phyloP scores from a whole-genome alignment of 2,888 invertebrate species.

The Cryptus armator region DNA sequence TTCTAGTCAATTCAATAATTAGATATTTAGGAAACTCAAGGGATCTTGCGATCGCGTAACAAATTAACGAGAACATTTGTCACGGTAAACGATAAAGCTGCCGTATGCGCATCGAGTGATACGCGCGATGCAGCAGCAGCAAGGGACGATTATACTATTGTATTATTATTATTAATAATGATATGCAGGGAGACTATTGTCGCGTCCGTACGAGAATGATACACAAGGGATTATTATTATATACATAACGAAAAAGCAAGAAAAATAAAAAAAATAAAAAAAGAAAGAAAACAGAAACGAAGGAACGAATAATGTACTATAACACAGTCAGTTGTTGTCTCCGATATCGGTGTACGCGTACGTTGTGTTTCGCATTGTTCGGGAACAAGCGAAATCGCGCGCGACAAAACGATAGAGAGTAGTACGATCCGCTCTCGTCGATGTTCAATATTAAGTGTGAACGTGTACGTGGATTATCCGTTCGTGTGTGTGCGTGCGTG shows the following conservation, averaged over 20 bases:
- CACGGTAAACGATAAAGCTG: conserved; percentile 24
- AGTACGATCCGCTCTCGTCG: conserved; percentile 2
- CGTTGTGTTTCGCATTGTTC: conserved; percentile 22
- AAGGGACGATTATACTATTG: conserved; percentile 26
- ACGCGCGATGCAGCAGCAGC: conserved; percentile 27
- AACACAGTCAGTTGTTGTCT: conserved; percentile 45
- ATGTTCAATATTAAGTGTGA: conserved; percentile 42
- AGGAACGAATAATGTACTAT: conserved; percentile 54
- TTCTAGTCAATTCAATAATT: conserved; percentile 81
- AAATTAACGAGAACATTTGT: conserved; percentile 3
- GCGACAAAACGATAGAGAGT: conserved; percentile 6
- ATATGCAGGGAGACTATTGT: conserved; percentile 54
- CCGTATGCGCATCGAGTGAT: background rate
- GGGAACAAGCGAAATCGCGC: background rate
- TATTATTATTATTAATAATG: conserved; percentile 54
- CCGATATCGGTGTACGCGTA: conserved; percentile 22
- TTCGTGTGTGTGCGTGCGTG: background rate
- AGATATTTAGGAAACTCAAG: conserved; percentile 57
- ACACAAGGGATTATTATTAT: conserved; percentile 45
- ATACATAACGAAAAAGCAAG: conserved; percentile 10
- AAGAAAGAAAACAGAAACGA: conserved; percentile 25
- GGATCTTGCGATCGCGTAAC: conserved; percentile 29
- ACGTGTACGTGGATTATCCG: conserved; percentile 1
- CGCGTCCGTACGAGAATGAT: conserved; percentile 37
- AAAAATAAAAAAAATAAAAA: conserved; percentile 6